These are phyloP conservation scores for Chymomyza procnemis DNA, from an alignment of 2,888 invertebrate species.

Conservation along the genomic window DNA sequence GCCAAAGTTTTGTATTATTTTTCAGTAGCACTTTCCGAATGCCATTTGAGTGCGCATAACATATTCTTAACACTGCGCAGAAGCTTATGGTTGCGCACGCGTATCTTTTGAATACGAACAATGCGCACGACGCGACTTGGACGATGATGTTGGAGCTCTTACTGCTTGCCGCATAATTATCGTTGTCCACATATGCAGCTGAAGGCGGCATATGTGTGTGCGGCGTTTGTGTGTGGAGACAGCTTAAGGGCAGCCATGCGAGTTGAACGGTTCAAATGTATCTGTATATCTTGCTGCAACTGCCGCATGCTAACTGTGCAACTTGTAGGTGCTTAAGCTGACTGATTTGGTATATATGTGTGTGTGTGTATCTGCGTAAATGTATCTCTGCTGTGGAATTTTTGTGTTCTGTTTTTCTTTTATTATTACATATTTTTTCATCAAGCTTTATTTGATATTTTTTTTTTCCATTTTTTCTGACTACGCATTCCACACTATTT, in stretches of 20 bases:
- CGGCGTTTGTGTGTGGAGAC: neutral
- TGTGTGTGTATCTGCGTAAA: conserved; percentile 2
- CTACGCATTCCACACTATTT: conserved; percentile 34
- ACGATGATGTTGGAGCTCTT: neutral
- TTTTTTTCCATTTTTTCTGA: conserved; percentile 47
- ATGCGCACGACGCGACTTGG: neutral
- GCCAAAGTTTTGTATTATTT: conserved; percentile 58
- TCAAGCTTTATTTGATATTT: conserved; percentile 9
- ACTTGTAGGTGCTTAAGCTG: conserved; percentile 47
- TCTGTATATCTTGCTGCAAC: conserved; percentile 21
- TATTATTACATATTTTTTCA: neutral
- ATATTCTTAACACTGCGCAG: conserved; percentile 61
- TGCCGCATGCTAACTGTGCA: no score
- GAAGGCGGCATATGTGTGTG: conserved; percentile 5
- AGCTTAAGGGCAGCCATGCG: conserved; percentile 17
- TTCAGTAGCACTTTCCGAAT: conserved; percentile 75
- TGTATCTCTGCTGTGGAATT: conserved; percentile 63
- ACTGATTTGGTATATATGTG: conserved; percentile 35
- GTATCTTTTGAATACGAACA: conserved; percentile 38
- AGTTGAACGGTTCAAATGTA: conserved; percentile 8
- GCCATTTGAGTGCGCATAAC: conserved; percentile 72
- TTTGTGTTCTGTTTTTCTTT: conserved; percentile 23
- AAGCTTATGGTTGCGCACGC: conserved; percentile 59
- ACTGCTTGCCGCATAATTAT: conserved; percentile 63
- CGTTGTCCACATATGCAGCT: conserved; percentile 33